These are phyloP conservation scores for Verasper variegatus DNA, from an alignment of 2,113 vertebrate species.

Conservation along the genomic window DNA sequence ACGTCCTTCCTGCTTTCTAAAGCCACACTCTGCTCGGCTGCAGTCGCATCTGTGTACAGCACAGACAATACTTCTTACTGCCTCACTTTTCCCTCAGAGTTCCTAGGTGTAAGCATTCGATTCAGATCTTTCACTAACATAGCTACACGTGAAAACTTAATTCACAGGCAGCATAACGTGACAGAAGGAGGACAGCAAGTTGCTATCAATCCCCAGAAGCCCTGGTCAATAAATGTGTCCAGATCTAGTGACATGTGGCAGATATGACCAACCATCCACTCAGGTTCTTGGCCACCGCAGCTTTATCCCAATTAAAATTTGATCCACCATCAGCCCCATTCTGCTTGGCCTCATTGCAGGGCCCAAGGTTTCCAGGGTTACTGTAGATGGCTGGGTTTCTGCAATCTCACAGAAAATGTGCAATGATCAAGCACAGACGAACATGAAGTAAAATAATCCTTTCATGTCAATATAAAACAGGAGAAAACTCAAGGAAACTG, in stretches of 20 bases:
- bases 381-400: constrained; percentile 11
- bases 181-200: constrained; percentile 8
- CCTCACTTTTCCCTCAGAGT: constrained; percentile 15
- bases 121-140: constrained; percentile 46
- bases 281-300: constrained; percentile 18
- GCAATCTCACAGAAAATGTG: constrained; percentile 8
- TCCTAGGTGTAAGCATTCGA: constrained; percentile 26
- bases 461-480: constrained; percentile 1
- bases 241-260: constrained; percentile 42
- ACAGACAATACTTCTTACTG: neutral
- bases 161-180: constrained; percentile 17
- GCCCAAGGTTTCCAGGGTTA: constrained; percentile 42
- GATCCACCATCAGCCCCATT: constrained; percentile 21
- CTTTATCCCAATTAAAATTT: constrained; percentile 36
- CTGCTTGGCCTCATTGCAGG: constrained; percentile 25
- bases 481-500: neutral
- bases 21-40: constrained; percentile 37
- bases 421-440: constrained; percentile 11
- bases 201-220: constrained; percentile 44
- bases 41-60: constrained; percentile 23
- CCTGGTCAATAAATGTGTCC: constrained; percentile 28
- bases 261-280: constrained; percentile 22
- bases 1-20: constrained; percentile 46
- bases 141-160: constrained; percentile 31
- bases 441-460: constrained; percentile 26